These are phyloP conservation scores for Frankliniella intonsa DNA, from an alignment of 2,888 invertebrate genomes.

Conservation along the genomic window DNA sequence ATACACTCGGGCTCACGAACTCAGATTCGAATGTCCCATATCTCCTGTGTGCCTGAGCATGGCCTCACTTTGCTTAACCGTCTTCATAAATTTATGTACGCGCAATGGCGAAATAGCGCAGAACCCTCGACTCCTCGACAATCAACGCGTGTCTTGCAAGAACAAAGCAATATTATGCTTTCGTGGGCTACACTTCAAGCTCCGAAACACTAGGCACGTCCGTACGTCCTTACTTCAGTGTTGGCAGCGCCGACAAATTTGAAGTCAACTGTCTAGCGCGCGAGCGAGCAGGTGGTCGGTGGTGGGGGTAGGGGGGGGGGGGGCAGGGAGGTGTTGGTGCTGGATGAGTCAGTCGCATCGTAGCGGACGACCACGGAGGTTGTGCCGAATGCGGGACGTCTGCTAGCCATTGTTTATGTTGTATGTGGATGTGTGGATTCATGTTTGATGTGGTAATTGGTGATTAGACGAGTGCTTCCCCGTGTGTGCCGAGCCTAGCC, in stretches of 20 bases:
- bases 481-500: not conserved
- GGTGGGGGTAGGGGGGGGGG: not conserved
- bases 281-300: constrained; percentile 15
- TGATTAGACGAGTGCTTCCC: not conserved
- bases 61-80: no score
- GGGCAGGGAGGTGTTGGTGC: not conserved
- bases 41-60: no score
- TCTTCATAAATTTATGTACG: no score
- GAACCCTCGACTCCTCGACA: no score
- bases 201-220: no score
- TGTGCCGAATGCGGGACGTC: constrained; percentile 13
- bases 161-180: no score
- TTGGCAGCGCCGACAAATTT: not conserved
- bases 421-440: constrained; percentile 1
- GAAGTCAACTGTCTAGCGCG: constrained; percentile 8
- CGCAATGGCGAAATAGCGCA: no score
- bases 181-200: no score
- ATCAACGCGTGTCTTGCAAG: no score
- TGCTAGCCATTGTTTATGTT: constrained; percentile 13
- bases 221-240: not conserved
- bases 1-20: no score
- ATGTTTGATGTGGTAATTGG: not conserved
- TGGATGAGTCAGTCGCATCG: constrained; percentile 11
- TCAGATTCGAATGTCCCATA: no score
- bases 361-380: constrained; percentile 8